A percentile compares a stretch with the other conserved stretches of the same genome.
These are phyloP conservation scores for Epinotia brunnichana DNA, from an alignment of 2,888 invertebrate species.

Conservation along the genomic window DNA sequence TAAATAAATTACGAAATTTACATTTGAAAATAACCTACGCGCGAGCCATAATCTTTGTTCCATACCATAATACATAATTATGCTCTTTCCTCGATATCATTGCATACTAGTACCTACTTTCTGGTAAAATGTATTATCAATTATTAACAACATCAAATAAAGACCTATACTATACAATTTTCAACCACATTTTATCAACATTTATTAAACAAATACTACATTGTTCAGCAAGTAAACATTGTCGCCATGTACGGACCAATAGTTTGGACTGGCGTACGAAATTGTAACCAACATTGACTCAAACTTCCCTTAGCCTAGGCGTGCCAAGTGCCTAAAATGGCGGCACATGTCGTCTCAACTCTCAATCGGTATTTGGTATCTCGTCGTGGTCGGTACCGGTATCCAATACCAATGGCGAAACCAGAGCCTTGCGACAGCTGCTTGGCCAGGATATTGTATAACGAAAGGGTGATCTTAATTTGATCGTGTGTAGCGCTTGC, in stretches of 20 bases:
- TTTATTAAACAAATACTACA: no score
- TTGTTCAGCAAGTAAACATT: neutral
- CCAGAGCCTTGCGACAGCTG: constrained; percentile 47
- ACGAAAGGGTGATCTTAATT: constrained; percentile 36
- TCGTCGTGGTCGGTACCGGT: constrained; percentile 46
- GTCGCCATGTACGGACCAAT: neutral
- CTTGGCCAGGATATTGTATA: constrained; percentile 42
- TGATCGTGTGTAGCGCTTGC: neutral
- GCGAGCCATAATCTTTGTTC: neutral
- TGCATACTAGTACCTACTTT: no score
- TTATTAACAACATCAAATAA: no score
- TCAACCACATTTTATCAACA: no score
- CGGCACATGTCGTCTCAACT: constrained; percentile 67
- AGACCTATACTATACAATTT: no score
- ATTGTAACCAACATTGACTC: constrained; percentile 5
- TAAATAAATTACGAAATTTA: constrained; percentile 21
- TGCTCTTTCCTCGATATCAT: no score
- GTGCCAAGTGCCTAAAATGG: constrained; percentile 60
- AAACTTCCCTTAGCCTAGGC: constrained; percentile 25
- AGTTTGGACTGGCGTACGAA: neutral
- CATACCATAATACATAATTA: neutral
- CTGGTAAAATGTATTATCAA: no score
- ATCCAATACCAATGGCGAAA: constrained; percentile 49
- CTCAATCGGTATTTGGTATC: constrained; percentile 53
- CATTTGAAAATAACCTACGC: constrained; percentile 15